Base-by-base conservation (phyloP, 2,113 vertebrate genomes). In the Copsychus sechellarum region DNA sequence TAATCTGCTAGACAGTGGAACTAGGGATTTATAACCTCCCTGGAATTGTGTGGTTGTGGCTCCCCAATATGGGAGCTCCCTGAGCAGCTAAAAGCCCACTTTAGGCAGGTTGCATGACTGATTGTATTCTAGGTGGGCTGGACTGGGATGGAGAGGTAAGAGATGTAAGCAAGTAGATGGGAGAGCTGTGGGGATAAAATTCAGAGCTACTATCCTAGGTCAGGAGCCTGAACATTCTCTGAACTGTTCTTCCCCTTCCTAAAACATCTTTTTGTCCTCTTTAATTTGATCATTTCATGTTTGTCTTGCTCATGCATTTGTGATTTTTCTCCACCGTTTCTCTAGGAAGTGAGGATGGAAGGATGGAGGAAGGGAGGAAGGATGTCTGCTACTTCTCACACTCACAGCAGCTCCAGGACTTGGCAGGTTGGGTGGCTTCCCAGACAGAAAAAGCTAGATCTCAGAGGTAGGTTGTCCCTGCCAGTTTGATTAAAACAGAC, bases 1-100 rank as follows among this genome's bases (percentile, higher is more conserved):
- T 87, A 85, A 92, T 72, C 57, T 91, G 71, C 89, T 94, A 88
- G 82, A 47, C 13, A 24, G 40, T 81, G 83, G 31, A 56, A 38
- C 42, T 9, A 33, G 53, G 56, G 66, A 81, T 88, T 88, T 67
- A 56, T 73, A 90, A 33, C 69, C 53, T 89, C 53, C 12, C 9
- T 88, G 14, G 62, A 45, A 24, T 20, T 34, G 6, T 2, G 6
- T 64, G 53, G 11, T 6, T 31, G 34, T 64, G 48, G 40, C 13
- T 61, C 16, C 19, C 26, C 16, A 47, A 13, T 15, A 14, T 4
- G 9, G 40, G 12, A 74, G n/a, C 25, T 50, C 36, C 36, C 19
- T 40, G 47, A 81, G 56, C 22, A 86, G 19, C 36, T 86, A 45
- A 14, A 84, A 88, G 42, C 36, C 33, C 51, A 29, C 21, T 1